Base-by-base conservation (phyloP, 2,797 vertebrate genomes). In the Bradypodion pumilum region DNA sequence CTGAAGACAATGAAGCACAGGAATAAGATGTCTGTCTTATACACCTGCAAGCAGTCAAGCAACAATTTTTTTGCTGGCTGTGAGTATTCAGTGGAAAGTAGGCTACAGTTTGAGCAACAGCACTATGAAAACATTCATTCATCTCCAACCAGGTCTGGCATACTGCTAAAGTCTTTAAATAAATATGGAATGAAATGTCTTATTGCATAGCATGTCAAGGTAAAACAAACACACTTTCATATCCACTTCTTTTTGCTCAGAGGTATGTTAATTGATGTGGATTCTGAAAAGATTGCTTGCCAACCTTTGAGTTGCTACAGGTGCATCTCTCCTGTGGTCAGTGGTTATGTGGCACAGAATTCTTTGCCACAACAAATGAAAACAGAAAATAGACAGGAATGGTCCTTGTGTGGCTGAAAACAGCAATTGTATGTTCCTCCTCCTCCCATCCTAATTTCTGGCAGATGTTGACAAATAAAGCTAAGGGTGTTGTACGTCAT, bases 121-220 rank as follows among this genome's bases (percentile, higher is more conserved):
- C 4, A 0, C 89, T 94, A 85, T 93, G 88, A 94, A 94, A 94
- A 94, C 92, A 93, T 90, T 93, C 89, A 63, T 87, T 89, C 87
- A 83, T 87, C 89, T 94, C 92, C 92, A 88, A 94, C 92, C 91
- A 93, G 90, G 91, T 92, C 91, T 92, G 89, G 89, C 89, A 89
- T 91, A 92, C 89, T 92, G 85, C 92, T 91, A 92, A 92, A 93
- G 92, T 89, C 92, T 91, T 94, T 94, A 90, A 89, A 88, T 91
- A 94, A 94, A 94, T 94, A 94, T 82, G 85, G 91, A 93, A 87
- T 89, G 88, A 93, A 94, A 92, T 94, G 93, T 93, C 92, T 92
- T 88, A 86, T 90, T 92, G 89, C 90, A 86, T 87, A 81, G 91
- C 91, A 93, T 88, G 89, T 93, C 92, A 85, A 92, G 92, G 87